A percentile compares a stretch with the other conserved stretches of the same genome.
Evolutionary conservation across 2,888 invertebrate genomes (phyloP).

Genomic region (Callimorpha dominula): DNA sequence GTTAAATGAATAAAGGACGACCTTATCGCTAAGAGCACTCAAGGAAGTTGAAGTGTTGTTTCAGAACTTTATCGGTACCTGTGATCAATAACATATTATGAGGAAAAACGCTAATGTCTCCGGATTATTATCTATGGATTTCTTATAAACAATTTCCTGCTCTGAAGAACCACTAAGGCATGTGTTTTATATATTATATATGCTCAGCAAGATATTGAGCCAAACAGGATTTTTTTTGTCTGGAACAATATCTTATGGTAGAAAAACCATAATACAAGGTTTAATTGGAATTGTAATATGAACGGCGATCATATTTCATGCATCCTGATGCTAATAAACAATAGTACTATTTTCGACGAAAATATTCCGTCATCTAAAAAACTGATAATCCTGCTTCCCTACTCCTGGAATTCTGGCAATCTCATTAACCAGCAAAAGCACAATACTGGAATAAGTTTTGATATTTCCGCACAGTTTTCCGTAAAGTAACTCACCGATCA

Average conservation of each 20-base stretch:
- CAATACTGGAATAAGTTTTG: neutral
- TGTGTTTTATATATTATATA: too few species aligned
- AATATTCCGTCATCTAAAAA: too few species aligned
- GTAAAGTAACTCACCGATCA: neutral
- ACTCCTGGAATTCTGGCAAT: neutral
- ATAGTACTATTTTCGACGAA: too few species aligned
- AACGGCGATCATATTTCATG: neutral
- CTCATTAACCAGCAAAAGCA: neutral
- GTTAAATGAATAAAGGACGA: neutral
- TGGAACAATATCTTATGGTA: too few species aligned
- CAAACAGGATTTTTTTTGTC: too few species aligned
- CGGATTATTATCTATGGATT: neutral
- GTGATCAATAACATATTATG: constrained; percentile 1
- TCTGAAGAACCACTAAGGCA: neutral
- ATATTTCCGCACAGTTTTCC: neutral
- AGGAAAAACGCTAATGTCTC: neutral
- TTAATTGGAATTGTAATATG: neutral
- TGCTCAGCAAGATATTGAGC: too few species aligned
- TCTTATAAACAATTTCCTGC: neutral
- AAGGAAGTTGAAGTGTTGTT: constrained; percentile 1
- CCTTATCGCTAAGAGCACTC: neutral
- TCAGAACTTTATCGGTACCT: neutral
- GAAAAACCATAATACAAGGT: too few species aligned
- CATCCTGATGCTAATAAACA: too few species aligned
- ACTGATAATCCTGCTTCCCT: neutral